Percentiles rank a stretch among this genome's conserved stretches.
phyloP scores from a whole-genome alignment of 2,888 invertebrate species.

The Trachelus troglodyta region DNA sequence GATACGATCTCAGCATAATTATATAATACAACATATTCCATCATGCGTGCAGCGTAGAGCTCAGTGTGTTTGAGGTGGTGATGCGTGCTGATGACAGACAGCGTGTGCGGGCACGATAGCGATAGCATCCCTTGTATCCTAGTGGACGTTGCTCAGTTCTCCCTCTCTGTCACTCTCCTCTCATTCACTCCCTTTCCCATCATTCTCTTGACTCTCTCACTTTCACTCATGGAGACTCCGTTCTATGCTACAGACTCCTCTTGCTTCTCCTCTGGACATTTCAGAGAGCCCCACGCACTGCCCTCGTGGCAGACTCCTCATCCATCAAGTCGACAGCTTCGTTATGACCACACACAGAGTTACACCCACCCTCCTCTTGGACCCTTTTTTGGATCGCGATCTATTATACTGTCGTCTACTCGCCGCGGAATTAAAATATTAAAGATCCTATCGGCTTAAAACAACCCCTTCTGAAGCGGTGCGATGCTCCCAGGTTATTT shows the following conservation, averaged over 20 bases:
- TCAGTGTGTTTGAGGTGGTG: slow-evolving; percentile 61
- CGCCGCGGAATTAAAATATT: slow-evolving; percentile 33
- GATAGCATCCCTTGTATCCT: slow-evolving; percentile 56
- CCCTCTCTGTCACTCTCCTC: slow-evolving; percentile 4
- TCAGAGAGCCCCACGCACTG: slow-evolving; percentile 21
- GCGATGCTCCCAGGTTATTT: slow-evolving; percentile 25
- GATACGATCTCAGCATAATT: slow-evolving; percentile 53
- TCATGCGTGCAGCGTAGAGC: slow-evolving; percentile 46
- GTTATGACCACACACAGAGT: slow-evolving; percentile 58
- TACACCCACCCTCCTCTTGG: slow-evolving; percentile 29
- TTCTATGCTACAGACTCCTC: slow-evolving; percentile 16
- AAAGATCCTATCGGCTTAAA: slow-evolving; percentile 28
- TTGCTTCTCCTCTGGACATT: slow-evolving; percentile 38
- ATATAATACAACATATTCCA: slow-evolving; percentile 55
- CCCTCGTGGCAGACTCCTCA: slow-evolving; percentile 49
- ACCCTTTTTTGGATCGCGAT: slow-evolving; percentile 51
- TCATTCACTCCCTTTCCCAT: slow-evolving; percentile 7
- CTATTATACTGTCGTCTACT: slow-evolving; percentile 43
- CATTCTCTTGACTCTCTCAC: slow-evolving; percentile 6
- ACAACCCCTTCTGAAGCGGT: slow-evolving; percentile 9
- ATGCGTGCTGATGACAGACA: slow-evolving; percentile 62
- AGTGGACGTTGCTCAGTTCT: slow-evolving; percentile 45
- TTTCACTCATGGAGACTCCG: not conserved
- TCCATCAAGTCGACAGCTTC: slow-evolving; percentile 63
- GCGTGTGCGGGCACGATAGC: slow-evolving; percentile 57